Conservation (phyloP, 1,140 invertebrate species). For the Apocrypta bakeri region DNA sequence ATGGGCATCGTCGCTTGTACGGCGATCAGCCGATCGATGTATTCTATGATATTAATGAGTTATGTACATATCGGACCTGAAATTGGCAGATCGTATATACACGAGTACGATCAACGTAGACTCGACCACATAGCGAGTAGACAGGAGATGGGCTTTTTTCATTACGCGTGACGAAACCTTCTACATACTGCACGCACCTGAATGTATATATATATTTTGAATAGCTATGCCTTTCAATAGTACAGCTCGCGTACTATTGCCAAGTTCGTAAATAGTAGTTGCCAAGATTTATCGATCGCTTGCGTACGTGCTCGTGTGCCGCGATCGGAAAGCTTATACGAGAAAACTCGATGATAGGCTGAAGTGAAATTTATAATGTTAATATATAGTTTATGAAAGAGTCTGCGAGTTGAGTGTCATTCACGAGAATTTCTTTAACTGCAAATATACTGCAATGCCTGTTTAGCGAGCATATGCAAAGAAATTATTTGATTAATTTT, state of each 20-base stretch:
- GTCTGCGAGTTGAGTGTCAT: too few species aligned
- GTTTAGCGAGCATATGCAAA: too few species aligned
- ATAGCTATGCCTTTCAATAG: too few species aligned
- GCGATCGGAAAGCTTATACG: not conserved
- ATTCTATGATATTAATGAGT: not conserved
- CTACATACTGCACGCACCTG: not conserved
- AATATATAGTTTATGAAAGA: too few species aligned
- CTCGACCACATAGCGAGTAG: not conserved
- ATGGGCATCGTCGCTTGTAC: too few species aligned
- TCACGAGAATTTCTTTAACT: too few species aligned
- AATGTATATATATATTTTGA: too few species aligned
- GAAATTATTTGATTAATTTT: too few species aligned
- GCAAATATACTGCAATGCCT: too few species aligned
- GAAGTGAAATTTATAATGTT: not conserved
- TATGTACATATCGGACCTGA: not conserved
- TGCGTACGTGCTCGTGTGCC: not conserved
- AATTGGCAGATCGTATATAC: not conserved
- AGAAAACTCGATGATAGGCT: not conserved
- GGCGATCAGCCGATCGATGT: too few species aligned
- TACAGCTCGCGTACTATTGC: not conserved
- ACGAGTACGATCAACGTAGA: not conserved
- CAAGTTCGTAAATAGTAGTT: conserved; percentile 6
- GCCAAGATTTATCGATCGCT: conserved; percentile 18
- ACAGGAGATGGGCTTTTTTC: not conserved
- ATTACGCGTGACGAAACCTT: not conserved